These are phyloP conservation scores for Tricholaema leucomelas DNA, from an alignment of 2,113 vertebrate species.

Conservation along the genomic window DNA sequence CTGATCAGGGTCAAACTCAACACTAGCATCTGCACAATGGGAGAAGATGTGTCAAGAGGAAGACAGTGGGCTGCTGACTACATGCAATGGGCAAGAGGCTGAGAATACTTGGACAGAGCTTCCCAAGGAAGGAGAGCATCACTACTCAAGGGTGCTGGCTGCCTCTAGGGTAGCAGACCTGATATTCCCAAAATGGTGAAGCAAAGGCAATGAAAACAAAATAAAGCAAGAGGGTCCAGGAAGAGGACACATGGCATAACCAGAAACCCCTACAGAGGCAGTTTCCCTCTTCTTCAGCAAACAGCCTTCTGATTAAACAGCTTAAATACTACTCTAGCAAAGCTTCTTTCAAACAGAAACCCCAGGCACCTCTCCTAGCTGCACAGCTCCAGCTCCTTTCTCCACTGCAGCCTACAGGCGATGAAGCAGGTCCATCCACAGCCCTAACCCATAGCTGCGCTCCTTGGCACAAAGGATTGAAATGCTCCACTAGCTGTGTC, in stretches of 20 bases:
- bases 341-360: constrained; percentile 1
- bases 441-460: rapidly evolving
- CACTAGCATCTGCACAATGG: rapidly evolving
- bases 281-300: background rate
- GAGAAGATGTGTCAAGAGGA: background rate
- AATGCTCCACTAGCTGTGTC: rapidly evolving
- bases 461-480: rapidly evolving
- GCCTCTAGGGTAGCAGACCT: background rate
- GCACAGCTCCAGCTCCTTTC: background rate
- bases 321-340: background rate
- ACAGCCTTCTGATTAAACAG: background rate
- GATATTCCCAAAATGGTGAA: background rate
- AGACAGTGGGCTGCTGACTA: background rate
- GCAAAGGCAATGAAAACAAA: background rate
- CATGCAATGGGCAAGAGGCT: background rate
- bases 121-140: background rate
- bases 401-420: rapidly evolving
- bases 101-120: background rate
- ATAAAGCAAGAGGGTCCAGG: background rate
- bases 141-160: background rate
- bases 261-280: rapidly evolving
- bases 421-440: background rate
- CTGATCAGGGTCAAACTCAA: background rate
- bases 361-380: background rate
- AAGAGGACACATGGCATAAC: background rate